Conservation (phyloP, 35 echinoderm and acorn worm genomes). For the Lytechinus variegatus region DNA sequence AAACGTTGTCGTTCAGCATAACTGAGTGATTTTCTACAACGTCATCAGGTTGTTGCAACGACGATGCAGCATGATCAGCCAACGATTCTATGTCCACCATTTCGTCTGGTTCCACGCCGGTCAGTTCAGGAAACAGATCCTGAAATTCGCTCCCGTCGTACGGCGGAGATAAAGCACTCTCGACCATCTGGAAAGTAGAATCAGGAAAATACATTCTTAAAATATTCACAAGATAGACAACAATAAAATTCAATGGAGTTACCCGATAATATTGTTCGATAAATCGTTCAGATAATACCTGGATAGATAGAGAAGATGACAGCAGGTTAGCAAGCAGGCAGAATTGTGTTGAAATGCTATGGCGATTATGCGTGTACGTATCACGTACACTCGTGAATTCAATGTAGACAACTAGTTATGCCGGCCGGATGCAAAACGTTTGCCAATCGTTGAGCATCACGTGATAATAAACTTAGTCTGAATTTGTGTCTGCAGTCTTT, state of each 20-base stretch:
- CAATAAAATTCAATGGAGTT: background rate
- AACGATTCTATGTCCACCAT: slow-evolving; percentile 45
- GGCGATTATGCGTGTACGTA: too few species aligned
- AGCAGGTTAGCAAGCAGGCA: too few species aligned
- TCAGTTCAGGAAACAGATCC: slow-evolving; percentile 50
- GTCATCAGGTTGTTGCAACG: background rate
- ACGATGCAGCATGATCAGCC: background rate
- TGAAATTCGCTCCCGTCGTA: slow-evolving; percentile 52
- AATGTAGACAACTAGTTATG: too few species aligned
- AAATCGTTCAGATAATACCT: background rate
- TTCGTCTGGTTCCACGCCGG: slow-evolving; percentile 52
- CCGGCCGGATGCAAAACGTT: too few species aligned
- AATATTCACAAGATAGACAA: slow-evolving; percentile 1
- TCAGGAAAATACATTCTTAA: slow-evolving; percentile 44
- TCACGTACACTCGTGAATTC: too few species aligned
- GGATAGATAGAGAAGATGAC: background rate
- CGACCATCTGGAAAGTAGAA: slow-evolving; percentile 53
- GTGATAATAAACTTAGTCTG: background rate
- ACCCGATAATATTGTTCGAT: background rate
- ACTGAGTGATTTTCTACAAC: background rate
- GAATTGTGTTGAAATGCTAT: background rate
- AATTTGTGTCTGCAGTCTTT: background rate
- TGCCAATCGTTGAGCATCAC: background rate
- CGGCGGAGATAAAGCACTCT: slow-evolving; percentile 47
- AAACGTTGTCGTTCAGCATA: slow-evolving; percentile 4